Evolutionary conservation across 2,113 vertebrate species (phyloP), one percentile per base, ranked within the genome.

Genomic region (Nothocercus julius): DNA sequence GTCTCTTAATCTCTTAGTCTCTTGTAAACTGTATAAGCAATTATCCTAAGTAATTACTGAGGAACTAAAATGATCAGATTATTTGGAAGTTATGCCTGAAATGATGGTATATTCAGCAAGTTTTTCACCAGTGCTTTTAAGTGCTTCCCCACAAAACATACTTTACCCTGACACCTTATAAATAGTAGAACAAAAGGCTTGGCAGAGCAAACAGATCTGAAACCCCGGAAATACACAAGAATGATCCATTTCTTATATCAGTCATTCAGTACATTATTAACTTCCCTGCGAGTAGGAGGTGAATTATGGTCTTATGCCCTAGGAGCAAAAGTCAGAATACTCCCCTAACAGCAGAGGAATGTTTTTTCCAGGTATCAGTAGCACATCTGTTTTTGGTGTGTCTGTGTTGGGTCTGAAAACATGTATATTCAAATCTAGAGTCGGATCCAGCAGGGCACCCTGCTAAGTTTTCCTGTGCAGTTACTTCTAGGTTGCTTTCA

Each of bases 171-270:
- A 67, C 80, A 64, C n/a, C 45, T 95, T 82, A 85, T 87, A 85
- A 96, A 97, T 94, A 91, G 94, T 94, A 91, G 90, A 95, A 96
- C 77, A 94, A 95, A 93, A 56, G 51, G 9, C 54, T 94, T 63
- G 93, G 74, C 74, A 93, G 80, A 96, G 79, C 66, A 93, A 96
- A 95, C 88, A 95, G 54, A 61, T 80, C 72, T 82, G 81, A 95
- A 93, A 85, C 32, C 70, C 67, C 34, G 82, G 89, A 92, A 94
- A 95, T n/a, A 63, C 54, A 75, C 82, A 86, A 78, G 69, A 90
- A 77, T 9, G 12, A 87, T 87, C 89, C 45, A 15, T 89, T 95
- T 80, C 61, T 85, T 72, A 16, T 68, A 68, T 85, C 90, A 89
- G 54, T 61, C 83, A 72, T 68, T 82, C 81, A 93, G 76, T 82